A percentile compares a stretch with the other conserved stretches of the same genome.
phyloP scores from a whole-genome alignment of 2,113 vertebrate genomes.

The Varanus salvator region DNA sequence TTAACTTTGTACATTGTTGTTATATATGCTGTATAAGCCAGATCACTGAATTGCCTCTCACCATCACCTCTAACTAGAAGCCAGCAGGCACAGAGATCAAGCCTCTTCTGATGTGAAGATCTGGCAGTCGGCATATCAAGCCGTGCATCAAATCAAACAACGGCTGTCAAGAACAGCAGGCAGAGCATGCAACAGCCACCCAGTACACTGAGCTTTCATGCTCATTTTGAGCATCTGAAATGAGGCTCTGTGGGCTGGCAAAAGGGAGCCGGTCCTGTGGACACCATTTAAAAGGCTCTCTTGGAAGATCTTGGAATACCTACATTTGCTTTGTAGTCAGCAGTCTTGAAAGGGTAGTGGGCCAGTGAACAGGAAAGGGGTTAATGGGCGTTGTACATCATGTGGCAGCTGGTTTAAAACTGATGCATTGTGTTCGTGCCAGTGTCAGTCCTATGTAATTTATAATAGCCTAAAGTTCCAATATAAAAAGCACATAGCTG shows the following conservation, averaged over 20 bases:
- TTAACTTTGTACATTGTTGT: constrained; percentile 32
- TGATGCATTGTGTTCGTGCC: constrained; percentile 41
- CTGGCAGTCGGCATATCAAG: constrained; percentile 50
- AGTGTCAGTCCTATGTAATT: constrained; percentile 70
- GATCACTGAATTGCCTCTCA: background rate
- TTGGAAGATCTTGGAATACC: background rate
- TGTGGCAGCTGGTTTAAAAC: constrained; percentile 55
- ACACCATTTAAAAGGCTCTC: background rate
- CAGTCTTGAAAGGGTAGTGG: background rate
- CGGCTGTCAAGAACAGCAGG: constrained; percentile 53
- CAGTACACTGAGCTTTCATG: constrained; percentile 10
- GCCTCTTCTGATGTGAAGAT: constrained; percentile 44
- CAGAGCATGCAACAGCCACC: background rate
- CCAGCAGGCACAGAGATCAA: constrained; percentile 57
- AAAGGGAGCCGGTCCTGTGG: background rate
- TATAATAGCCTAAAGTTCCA: constrained; percentile 73
- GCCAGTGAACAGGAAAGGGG: constrained; percentile 27
- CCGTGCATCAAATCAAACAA: constrained; percentile 52
- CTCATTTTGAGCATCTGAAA: background rate
- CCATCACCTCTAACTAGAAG: constrained; percentile 43
- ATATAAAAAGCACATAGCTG: constrained; percentile 74
- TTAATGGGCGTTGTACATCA: constrained; percentile 39
- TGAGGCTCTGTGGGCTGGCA: background rate
- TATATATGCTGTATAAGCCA: constrained; percentile 36
- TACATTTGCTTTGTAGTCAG: background rate